Percentiles rank a stretch among this genome's conserved stretches.
phyloP scores from a whole-genome alignment of 2,797 vertebrate genomes.

The Sylvia borin region DNA sequence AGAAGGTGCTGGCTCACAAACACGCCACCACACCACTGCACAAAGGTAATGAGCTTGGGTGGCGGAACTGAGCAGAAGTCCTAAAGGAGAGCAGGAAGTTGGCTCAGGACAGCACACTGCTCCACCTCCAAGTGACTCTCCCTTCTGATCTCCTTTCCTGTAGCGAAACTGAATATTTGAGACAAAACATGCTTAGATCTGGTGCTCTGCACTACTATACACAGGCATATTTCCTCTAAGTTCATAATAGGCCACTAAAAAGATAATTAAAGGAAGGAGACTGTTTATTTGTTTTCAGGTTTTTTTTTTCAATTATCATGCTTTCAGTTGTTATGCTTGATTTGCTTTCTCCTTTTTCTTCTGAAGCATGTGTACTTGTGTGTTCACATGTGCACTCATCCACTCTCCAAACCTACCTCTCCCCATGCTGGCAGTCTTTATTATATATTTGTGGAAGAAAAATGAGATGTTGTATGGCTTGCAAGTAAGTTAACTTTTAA shows the following conservation, averaged over 20 bases:
- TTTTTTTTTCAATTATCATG: background rate
- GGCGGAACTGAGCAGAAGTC: background rate
- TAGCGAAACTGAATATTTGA: background rate
- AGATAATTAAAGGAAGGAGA: background rate
- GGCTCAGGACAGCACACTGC: background rate
- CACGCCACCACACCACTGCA: too few relatives aligned
- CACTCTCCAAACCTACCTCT: background rate
- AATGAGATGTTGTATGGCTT: background rate
- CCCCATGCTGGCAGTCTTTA: background rate
- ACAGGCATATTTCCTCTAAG: background rate
- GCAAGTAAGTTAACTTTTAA: slow-evolving; percentile 45
- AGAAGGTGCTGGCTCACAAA: background rate
- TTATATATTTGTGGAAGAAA: background rate
- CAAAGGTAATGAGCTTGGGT: background rate
- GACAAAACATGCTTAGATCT: background rate
- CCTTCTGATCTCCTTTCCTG: background rate
- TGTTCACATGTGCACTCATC: background rate
- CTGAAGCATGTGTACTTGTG: background rate
- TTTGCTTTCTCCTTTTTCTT: background rate
- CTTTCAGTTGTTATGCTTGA: background rate
- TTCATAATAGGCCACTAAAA: background rate
- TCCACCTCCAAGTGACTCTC: background rate
- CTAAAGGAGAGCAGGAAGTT: background rate
- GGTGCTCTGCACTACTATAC: background rate
- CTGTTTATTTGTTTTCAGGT: background rate